A percentile compares a stretch with the other conserved stretches of the same genome.
Conservation (phyloP, 2,888 invertebrate species). For the Apotomis betuletana region DNA sequence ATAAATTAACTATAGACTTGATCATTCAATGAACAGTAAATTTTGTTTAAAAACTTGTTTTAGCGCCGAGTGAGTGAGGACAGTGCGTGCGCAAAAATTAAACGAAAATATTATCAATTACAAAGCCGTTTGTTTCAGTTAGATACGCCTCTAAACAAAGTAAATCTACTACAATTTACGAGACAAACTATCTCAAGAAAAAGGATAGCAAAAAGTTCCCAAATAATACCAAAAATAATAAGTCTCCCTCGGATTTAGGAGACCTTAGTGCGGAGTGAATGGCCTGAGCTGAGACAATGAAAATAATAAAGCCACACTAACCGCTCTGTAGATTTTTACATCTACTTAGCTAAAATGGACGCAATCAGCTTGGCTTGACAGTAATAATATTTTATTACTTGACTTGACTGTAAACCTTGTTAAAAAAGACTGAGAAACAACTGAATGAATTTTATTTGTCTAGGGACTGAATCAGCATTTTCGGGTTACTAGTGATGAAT, state of each 20-base stretch:
- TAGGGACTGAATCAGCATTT: neutral
- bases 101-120: too few relatives aligned
- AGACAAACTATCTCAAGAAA: neutral
- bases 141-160: too few relatives aligned
- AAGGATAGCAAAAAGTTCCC: neutral
- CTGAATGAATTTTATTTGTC: neutral
- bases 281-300: constrained; percentile 10
- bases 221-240: constrained; percentile 3
- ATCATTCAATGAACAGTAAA: too few relatives aligned
- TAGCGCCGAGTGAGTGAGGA: too few relatives aligned
- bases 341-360: neutral
- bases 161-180: too few relatives aligned
- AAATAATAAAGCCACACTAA: constrained; percentile 2
- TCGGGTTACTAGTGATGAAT: neutral
- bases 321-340: neutral
- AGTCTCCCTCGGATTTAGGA: neutral
- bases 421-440: neutral
- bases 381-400: neutral
- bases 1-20: too few relatives aligned
- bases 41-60: too few relatives aligned
- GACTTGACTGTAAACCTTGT: neutral
- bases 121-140: too few relatives aligned
- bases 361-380: neutral
- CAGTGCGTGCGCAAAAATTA: too few relatives aligned
- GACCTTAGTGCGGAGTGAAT: neutral